Percentiles rank a stretch among this genome's conserved stretches.
These are phyloP conservation scores for Delphinapterus leucas DNA, from an alignment of 2,113 vertebrate species.

Conservation along the genomic window DNA sequence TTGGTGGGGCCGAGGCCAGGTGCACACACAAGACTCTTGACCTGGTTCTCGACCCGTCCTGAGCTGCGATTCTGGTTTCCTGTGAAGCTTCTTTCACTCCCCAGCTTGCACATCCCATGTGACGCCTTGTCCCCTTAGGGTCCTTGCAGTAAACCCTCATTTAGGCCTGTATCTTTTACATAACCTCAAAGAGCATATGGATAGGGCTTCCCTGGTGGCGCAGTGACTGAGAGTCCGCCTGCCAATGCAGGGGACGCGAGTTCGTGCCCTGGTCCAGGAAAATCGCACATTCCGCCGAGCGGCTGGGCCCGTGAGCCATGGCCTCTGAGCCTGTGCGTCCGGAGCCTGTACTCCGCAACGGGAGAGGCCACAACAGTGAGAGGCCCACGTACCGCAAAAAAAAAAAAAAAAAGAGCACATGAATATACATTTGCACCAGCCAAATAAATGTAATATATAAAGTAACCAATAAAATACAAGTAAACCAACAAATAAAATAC, in stretches of 20 bases:
- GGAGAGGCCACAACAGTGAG: rapidly evolving
- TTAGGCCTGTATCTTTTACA: not conserved
- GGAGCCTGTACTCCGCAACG: no score
- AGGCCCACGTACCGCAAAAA: no score
- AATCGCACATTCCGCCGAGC: no score
- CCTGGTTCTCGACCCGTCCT: not conserved
- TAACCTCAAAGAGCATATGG: not conserved
- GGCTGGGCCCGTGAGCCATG: no score
- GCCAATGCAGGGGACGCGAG: no score
- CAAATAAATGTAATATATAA: not conserved
- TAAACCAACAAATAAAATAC: not conserved
- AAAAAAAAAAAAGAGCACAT: not conserved
- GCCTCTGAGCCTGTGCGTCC: no score
- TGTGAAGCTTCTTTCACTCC: not conserved
- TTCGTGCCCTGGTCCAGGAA: no score
- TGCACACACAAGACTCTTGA: rapidly evolving
- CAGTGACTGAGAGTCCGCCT: no score
- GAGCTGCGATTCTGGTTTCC: not conserved
- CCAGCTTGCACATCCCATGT: no score
- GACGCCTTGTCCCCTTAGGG: not conserved
- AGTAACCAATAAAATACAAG: not conserved
- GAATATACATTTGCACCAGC: not conserved
- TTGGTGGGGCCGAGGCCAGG: not conserved
- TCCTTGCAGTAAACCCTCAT: not conserved
- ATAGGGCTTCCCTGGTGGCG: no score